phyloP scores from a whole-genome alignment of 92 coral and sea anemone genomes.

The Anthopleura xanthogrammica region DNA sequence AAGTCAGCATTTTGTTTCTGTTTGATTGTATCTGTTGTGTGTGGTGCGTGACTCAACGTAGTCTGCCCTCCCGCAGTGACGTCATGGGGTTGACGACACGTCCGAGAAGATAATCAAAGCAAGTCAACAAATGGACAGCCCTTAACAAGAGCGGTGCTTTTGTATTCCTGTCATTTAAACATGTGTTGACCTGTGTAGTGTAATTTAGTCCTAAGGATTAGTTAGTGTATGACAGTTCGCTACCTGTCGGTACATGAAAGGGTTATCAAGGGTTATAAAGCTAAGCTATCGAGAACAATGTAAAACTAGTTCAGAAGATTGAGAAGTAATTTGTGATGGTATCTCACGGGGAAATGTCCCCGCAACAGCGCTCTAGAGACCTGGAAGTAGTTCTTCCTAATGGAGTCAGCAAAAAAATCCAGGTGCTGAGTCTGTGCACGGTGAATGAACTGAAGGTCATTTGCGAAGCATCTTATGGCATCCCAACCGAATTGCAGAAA shows the following conservation, averaged over 20 bases:
- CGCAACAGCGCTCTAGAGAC: conserved; percentile 13
- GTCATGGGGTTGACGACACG: conserved; percentile 24
- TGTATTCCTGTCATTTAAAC: neutral
- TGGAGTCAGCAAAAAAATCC: conserved; percentile 43
- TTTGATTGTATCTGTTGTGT: neutral
- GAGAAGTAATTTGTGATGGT: conserved; percentile 8
- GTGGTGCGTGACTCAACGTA: neutral
- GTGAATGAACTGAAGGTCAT: conserved; percentile 56
- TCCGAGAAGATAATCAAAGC: conserved; percentile 21
- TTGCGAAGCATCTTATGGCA: conserved; percentile 69
- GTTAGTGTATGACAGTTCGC: conserved; percentile 5
- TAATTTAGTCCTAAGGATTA: conserved; percentile 3
- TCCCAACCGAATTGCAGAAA: conserved; percentile 62
- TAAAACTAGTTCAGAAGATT: neutral
- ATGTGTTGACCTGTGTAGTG: conserved; percentile 4
- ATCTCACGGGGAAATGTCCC: conserved; percentile 9
- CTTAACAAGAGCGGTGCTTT: conserved; percentile 1
- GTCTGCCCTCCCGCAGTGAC: conserved; percentile 6
- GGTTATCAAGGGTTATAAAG: conserved; percentile 8
- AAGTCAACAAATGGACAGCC: conserved; percentile 3
- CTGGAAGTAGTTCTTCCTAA: conserved; percentile 56
- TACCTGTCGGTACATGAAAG: conserved; percentile 14
- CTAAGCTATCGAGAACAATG: neutral
- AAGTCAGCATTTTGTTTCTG: neutral
- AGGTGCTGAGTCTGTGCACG: conserved; percentile 28